A percentile compares a stretch with the other conserved stretches of the same genome.
Conservation (phyloP, 2,113 vertebrate species). For the Opisthocomus hoazin region DNA sequence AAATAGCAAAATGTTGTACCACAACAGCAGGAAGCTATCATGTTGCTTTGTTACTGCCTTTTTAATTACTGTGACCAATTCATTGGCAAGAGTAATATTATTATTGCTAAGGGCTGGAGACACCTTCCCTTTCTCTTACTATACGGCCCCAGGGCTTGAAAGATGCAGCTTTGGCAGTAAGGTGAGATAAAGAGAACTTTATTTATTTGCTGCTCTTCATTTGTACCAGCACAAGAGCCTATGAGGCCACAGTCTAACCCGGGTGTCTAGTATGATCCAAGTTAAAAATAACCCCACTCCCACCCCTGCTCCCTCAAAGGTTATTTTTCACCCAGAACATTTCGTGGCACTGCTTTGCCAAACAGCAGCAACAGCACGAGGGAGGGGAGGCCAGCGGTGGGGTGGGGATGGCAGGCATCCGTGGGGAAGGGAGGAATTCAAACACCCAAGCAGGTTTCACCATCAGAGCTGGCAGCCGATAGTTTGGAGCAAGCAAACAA, state of each 20-base stretch:
- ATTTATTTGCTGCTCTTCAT: conserved; percentile 8
- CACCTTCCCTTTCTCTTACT: neutral
- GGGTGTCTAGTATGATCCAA: neutral
- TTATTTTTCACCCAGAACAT: neutral
- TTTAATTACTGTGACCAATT: conserved; percentile 47
- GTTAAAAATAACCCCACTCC: neutral
- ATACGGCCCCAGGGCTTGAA: neutral
- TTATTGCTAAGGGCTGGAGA: neutral
- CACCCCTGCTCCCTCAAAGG: neutral
- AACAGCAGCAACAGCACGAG: neutral
- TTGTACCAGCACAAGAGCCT: neutral
- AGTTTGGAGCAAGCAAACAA: neutral
- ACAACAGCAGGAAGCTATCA: neutral
- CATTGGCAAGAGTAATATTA: neutral
- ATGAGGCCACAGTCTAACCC: neutral
- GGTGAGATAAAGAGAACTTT: conserved; percentile 11
- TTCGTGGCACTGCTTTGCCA: neutral
- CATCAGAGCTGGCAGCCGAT: neutral
- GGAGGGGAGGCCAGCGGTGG: neutral
- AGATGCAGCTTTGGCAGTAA: neutral
- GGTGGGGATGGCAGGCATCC: neutral
- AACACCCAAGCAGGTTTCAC: neutral
- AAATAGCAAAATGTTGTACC: neutral
- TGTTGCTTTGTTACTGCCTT: neutral
- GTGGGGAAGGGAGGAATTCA: neutral